phyloP scores from a whole-genome alignment of 2,113 vertebrate species.

The Oxyura jamaicensis region DNA sequence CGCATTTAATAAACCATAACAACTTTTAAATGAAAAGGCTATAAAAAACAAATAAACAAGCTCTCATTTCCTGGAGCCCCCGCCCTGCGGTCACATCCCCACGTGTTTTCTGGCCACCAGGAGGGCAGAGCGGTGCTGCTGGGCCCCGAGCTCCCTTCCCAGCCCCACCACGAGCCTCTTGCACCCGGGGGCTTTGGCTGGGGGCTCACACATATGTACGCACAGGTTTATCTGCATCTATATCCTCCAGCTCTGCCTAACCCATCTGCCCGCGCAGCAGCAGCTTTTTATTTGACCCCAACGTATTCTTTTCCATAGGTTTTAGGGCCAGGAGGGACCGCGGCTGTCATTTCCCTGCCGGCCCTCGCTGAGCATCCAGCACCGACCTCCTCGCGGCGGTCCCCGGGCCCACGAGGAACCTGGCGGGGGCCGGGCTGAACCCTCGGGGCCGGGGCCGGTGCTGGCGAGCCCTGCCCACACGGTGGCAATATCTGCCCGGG shows the following conservation, averaged over 20 bases:
- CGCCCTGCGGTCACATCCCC: accelerated
- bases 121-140: accelerated
- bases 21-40: neutral
- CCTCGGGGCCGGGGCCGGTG: too few species aligned
- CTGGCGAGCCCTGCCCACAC: too few species aligned
- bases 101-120: neutral
- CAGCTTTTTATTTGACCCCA: neutral
- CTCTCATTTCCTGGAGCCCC: neutral
- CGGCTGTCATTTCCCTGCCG: accelerated
- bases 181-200: accelerated
- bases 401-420: too few species aligned
- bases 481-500: too few species aligned
- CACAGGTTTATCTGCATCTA: neutral
- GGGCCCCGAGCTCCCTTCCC: neutral
- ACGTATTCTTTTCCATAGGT: neutral
- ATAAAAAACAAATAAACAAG: neutral
- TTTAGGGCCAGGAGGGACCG: neutral
- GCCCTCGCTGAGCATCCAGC: accelerated
- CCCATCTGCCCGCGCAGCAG: neutral
- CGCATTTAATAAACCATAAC: neutral
- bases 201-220: neutral
- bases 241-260: neutral
- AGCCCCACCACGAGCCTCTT: accelerated
- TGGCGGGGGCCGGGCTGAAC: too few species aligned
- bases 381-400: accelerated